A percentile compares a stretch with the other conserved stretches of the same genome.
These are phyloP conservation scores for Calliopum simillimum DNA, from an alignment of 2,888 invertebrate genomes.

Conservation along the genomic window DNA sequence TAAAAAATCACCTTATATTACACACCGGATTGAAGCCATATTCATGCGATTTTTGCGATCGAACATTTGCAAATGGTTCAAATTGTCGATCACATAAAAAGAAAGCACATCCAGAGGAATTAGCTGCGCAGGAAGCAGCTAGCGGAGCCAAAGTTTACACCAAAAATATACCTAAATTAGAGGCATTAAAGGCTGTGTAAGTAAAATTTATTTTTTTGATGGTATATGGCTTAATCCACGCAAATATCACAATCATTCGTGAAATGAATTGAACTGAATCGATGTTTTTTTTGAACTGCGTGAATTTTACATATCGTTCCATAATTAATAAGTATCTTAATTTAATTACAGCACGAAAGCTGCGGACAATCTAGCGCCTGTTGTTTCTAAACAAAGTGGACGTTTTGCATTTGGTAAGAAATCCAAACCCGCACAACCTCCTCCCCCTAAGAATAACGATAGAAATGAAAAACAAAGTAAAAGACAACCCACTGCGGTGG, in stretches of 20 bases:
- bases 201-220: slow-evolving; percentile 40
- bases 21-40: slow-evolving; percentile 66
- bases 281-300: too few relatives aligned
- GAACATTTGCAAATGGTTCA: slow-evolving; percentile 67
- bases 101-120: slow-evolving; percentile 64
- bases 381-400: slow-evolving; percentile 61
- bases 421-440: slow-evolving; percentile 45
- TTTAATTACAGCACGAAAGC: slow-evolving; percentile 53
- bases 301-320: too few relatives aligned
- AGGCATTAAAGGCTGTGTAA: slow-evolving; percentile 64
- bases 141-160: slow-evolving; percentile 60
- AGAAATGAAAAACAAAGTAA: not conserved
- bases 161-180: slow-evolving; percentile 65
- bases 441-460: slow-evolving; percentile 23
- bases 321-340: too few relatives aligned
- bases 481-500: not conserved
- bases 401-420: slow-evolving; percentile 63
- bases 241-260: too few relatives aligned
- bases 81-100: slow-evolving; percentile 67
- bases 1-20: slow-evolving; percentile 65
- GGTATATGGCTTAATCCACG: too few relatives aligned
- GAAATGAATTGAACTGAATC: not conserved
- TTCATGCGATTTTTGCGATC: slow-evolving; percentile 66
- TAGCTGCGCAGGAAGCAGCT: slow-evolving; percentile 65
- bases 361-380: slow-evolving; percentile 61